These are phyloP conservation scores for Callyntrura guangdongensis DNA, from an alignment of 2,888 invertebrate genomes.

Conservation along the genomic window DNA sequence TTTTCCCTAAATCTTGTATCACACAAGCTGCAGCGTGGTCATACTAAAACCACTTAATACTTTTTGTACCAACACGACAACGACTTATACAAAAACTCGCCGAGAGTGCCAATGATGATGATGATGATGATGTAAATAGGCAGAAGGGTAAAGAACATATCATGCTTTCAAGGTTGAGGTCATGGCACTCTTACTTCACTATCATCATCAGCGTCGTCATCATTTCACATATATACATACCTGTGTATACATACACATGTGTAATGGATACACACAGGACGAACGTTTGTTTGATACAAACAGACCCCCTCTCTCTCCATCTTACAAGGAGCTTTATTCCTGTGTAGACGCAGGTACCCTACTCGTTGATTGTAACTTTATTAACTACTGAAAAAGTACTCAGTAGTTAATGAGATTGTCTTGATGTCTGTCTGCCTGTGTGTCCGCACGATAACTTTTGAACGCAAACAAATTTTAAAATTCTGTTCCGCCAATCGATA, in stretches of 20 bases:
- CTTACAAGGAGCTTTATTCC: too few relatives aligned
- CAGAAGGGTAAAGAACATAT: conserved; percentile 67
- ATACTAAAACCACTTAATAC: conserved; percentile 28
- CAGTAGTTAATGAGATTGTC: too few relatives aligned
- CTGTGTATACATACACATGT: not conserved
- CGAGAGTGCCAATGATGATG: conserved; percentile 1
- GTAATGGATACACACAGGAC: not conserved
- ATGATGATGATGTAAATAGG: conserved; percentile 65
- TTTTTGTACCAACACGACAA: too few relatives aligned
- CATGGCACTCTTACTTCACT: conserved; percentile 75
- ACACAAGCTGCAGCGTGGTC: conserved; percentile 39
- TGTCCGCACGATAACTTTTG: too few relatives aligned
- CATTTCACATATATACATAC: not conserved
- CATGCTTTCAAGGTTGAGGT: conserved; percentile 78
- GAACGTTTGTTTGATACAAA: conserved; percentile 20
- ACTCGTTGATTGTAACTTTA: too few relatives aligned
- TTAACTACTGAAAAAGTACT: too few relatives aligned
- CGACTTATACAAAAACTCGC: conserved; percentile 7
- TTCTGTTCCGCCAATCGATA: too few relatives aligned
- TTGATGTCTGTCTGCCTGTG: too few relatives aligned
- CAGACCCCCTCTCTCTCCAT: not conserved
- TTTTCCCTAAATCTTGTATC: conserved; percentile 12
- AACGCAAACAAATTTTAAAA: too few relatives aligned
- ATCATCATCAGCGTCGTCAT: not conserved
- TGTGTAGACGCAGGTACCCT: too few relatives aligned